Evolutionary conservation across 1,140 invertebrate species (phyloP), one percentile per base, ranked within the genome.

Genomic region (Lamellibrachia luymesi): DNA sequence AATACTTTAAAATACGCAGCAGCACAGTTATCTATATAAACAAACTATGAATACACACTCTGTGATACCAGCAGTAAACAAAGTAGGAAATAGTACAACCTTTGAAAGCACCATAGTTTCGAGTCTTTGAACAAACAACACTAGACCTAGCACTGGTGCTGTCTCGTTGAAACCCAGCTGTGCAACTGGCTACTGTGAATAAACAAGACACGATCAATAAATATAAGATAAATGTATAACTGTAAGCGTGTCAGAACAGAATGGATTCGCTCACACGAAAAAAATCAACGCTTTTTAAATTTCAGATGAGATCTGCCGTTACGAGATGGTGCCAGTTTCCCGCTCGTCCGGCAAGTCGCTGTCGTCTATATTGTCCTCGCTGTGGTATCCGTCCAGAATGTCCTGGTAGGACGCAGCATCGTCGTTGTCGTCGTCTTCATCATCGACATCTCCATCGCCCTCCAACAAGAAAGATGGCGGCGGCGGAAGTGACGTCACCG

Each of bases 351-450:
- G 64, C 2, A 80, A 22, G 91, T 92, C 92, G 10, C 49, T 49
- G 38, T 92, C 92, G 51, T 93, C 93, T 27, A 93, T 80, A 64
- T 93, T 93, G 52, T 93, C 93, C 50, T 80, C 93, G 64, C 93
- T 93, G 93, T 93, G 93, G 38, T 93, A 93, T 27, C 93, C 93
- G 51, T 93, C 93, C 91, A 93, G 51, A 13, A 93, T 93, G 92
- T 93, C 92, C 27, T 80, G 64, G 38, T 93, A 93, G 7, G 92
- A 93, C 7, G 64, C 64, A 0, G 64, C 64, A 22, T 38, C 49
- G 49, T 49, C 92, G 49, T 51, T n/a, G 10, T 92, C 49, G 50
- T 92, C 52, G 92, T 92, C 38, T 51, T 56, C 49, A 50, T 92
- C 38, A 13, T 90, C 52, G 52, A 2, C 49, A 49, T 27, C 50